phyloP scores from a whole-genome alignment of 2,797 vertebrate species.

The Pangasius djambal region DNA sequence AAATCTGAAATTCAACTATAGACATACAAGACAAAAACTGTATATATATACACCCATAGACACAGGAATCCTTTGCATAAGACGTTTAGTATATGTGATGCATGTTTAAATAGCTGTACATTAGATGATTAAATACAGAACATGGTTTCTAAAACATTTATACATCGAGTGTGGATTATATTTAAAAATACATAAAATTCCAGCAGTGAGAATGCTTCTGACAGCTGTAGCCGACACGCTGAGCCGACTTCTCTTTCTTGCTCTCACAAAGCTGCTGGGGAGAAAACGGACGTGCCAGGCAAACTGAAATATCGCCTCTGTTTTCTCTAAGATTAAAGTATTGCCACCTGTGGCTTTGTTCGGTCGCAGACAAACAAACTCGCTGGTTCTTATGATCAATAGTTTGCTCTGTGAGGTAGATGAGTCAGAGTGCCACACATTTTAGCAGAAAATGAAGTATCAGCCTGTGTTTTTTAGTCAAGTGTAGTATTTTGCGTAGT shows the following conservation, averaged over 20 bases:
- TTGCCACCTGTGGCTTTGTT: slow-evolving; percentile 15
- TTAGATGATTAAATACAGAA: background rate
- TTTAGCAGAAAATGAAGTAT: background rate
- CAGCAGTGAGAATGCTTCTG: background rate
- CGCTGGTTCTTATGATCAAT: background rate
- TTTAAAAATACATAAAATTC: background rate
- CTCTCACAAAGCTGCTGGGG: slow-evolving; percentile 2
- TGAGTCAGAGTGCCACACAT: background rate
- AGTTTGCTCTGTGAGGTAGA: background rate
- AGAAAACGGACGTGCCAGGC: slow-evolving; percentile 17
- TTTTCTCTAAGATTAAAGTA: slow-evolving; percentile 18
- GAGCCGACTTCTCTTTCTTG: background rate
- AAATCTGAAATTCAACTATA: background rate
- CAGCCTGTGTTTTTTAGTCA: background rate
- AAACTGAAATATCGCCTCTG: slow-evolving; percentile 15
- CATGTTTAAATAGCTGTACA: background rate
- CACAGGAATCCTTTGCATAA: background rate
- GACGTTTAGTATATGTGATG: background rate
- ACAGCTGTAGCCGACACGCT: slow-evolving; percentile 13
- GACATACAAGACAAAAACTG: background rate
- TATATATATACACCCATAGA: background rate
- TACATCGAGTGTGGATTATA: background rate
- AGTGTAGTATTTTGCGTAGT: background rate
- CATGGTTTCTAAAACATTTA: background rate
- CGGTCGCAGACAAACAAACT: background rate